phyloP scores from a whole-genome alignment of 2,113 vertebrate species.

The Ciconia maguari region DNA sequence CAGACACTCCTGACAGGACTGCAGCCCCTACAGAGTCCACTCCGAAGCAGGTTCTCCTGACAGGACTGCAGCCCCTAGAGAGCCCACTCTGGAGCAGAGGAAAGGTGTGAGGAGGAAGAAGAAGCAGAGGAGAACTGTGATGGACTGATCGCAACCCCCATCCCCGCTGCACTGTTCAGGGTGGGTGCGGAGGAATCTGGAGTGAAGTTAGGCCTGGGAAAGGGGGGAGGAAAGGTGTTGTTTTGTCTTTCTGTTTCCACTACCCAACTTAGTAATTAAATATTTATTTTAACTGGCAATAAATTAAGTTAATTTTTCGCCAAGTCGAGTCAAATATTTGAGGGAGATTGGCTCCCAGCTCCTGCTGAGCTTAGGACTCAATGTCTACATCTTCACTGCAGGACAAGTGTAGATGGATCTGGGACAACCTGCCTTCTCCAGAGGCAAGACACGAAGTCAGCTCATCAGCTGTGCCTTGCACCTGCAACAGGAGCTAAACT shows the following conservation, averaged over 20 bases:
- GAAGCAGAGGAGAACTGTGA: not conserved
- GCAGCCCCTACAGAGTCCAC: not conserved
- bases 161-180: fast-evolving
- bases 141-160: not conserved
- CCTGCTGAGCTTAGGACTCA: not conserved
- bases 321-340: not conserved
- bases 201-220: not conserved
- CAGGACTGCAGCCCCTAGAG: not conserved
- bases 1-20: not conserved
- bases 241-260: not conserved
- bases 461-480: not conserved
- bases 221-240: fast-evolving
- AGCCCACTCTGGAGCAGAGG: not conserved
- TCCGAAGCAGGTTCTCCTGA: not conserved
- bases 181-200: not conserved
- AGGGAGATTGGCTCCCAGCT: not conserved
- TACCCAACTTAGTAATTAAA: not conserved
- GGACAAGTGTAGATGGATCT: not conserved
- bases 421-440: not conserved
- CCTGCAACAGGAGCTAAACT: not conserved
- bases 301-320: not conserved
- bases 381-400: not conserved
- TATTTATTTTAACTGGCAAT: not conserved
- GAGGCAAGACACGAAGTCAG: not conserved
- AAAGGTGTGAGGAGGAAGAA: not conserved